phyloP scores from a whole-genome alignment of 2,888 invertebrate species.

The Leucozona laternaria region DNA sequence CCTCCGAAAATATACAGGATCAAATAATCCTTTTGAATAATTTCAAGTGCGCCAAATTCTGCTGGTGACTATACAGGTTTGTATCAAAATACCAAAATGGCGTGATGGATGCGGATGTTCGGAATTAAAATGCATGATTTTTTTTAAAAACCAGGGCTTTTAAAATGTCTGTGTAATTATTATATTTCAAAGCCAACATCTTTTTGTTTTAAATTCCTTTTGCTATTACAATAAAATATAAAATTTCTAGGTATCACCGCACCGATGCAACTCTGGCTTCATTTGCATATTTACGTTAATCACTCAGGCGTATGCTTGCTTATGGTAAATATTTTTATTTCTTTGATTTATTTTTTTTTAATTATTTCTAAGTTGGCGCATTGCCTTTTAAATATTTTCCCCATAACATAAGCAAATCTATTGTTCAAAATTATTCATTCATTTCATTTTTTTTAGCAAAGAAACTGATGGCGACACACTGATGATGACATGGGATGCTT shows the following conservation, averaged over 20 bases:
- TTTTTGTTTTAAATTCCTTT: neutral
- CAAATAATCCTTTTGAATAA: constrained; percentile 42
- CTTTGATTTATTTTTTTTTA: constrained; percentile 44
- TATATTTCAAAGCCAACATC: constrained; percentile 7
- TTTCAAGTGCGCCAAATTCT: constrained; percentile 41
- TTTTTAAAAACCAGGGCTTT: neutral
- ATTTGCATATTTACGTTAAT: constrained; percentile 63
- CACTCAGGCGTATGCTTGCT: neutral
- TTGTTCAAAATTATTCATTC: constrained; percentile 64
- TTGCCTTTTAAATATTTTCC: constrained; percentile 48
- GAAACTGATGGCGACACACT: constrained; percentile 44
- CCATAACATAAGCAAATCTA: constrained; percentile 38
- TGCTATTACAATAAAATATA: neutral
- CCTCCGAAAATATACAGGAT: constrained; percentile 3
- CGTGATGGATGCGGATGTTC: constrained; percentile 11
- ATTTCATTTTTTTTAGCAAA: constrained; percentile 47
- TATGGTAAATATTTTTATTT: constrained; percentile 19
- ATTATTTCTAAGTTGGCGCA: constrained; percentile 33
- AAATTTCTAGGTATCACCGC: neutral
- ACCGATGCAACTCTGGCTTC: constrained; percentile 32
- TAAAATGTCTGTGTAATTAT: constrained; percentile 29
- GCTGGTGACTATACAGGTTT: constrained; percentile 33
- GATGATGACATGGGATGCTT: constrained; percentile 40
- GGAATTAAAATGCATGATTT: neutral
- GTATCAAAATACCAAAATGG: constrained; percentile 58